Evolutionary conservation across 2,888 invertebrate genomes (phyloP), one percentile per base, ranked within the genome.

Genomic region (Heliconius erato): DNA sequence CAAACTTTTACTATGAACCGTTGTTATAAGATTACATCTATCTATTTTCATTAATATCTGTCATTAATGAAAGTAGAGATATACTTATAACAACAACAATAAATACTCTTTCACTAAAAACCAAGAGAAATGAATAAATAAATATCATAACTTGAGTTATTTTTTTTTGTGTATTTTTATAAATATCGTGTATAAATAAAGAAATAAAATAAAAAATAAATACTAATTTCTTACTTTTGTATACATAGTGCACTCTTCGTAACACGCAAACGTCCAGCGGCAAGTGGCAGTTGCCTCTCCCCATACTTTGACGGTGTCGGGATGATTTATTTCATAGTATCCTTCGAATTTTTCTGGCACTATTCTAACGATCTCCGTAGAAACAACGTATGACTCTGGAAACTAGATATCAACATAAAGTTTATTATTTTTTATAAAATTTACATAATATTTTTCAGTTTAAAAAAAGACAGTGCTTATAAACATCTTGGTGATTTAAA

Each of bases 231-330:
- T 85, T 72, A 95, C 95, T 90, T 91, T 94, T 9, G 92, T 80
- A 28, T 90, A 86, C 90, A 95, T 92, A 88, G 93, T 92, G 79
- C 95, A 94, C 81, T 91, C 91, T 74, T 92, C 94, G 84, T 92
- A 95, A 84, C 94, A 93, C 23, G 91, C 91, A 81, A 89, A 92
- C 2, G 89, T 90, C 94, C 95, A 95, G 0, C 91, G 91, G 84
- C 94, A 95, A 0, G 92, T 93, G 26, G 93, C 95, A 19, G 91
- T 88, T 2, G 95, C 94, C 83, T 95, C 94, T 44, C 96, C 96
- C 95, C 96, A 96, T 44, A 92, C 93, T 85, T 93, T 94, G n/a
- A 95, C 88, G 0, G 87, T 89, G 6, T 93, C 91, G 26, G 95
- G 92, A 76, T 91, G 90, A 65, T 91, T 91, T n/a, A 95, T 91